Evolutionary conservation across 2,797 vertebrate species (phyloP).

Genomic region (Ataeniobius toweri): DNA sequence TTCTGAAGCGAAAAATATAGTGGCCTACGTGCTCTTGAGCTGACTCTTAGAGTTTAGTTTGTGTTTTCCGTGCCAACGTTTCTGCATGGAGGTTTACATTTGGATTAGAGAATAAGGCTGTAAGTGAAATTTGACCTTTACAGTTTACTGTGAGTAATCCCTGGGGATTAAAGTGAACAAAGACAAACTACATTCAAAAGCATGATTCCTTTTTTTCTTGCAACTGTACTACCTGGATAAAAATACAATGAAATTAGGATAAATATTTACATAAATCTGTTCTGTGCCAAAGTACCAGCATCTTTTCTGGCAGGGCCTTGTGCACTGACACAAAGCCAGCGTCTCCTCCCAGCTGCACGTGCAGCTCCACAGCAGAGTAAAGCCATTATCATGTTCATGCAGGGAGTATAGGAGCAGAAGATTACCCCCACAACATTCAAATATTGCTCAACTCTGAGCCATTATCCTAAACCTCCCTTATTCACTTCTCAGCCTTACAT

Average conservation of each 20-base stretch:
- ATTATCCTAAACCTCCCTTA: constrained; percentile 67
- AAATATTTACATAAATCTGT: constrained; percentile 8
- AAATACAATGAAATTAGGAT: constrained; percentile 21
- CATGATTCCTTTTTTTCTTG: neutral
- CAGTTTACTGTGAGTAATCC: neutral
- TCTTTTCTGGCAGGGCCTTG: constrained; percentile 25
- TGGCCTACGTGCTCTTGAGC: constrained; percentile 8
- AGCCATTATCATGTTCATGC: constrained; percentile 71
- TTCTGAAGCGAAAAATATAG: constrained; percentile 4
- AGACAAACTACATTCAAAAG: constrained; percentile 16
- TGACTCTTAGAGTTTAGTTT: neutral
- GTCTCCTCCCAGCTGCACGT: constrained; percentile 34
- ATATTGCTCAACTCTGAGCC: constrained; percentile 63
- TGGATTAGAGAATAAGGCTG: constrained; percentile 26
- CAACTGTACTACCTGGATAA: constrained; percentile 9
- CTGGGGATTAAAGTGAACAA: constrained; percentile 20
- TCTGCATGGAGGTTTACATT: constrained; percentile 16
- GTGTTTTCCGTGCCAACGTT: constrained; percentile 1
- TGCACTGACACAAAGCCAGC: constrained; percentile 28
- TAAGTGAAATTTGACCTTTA: constrained; percentile 43
- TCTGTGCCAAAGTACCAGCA: constrained; percentile 25
- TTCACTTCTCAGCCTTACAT: constrained; percentile 64
- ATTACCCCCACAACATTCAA: constrained; percentile 72
- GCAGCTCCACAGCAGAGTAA: constrained; percentile 37
- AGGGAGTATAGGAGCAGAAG: constrained; percentile 51